Evolutionary conservation across 2,797 vertebrate genomes (phyloP).

Genomic region (Rachycentron canadum): DNA sequence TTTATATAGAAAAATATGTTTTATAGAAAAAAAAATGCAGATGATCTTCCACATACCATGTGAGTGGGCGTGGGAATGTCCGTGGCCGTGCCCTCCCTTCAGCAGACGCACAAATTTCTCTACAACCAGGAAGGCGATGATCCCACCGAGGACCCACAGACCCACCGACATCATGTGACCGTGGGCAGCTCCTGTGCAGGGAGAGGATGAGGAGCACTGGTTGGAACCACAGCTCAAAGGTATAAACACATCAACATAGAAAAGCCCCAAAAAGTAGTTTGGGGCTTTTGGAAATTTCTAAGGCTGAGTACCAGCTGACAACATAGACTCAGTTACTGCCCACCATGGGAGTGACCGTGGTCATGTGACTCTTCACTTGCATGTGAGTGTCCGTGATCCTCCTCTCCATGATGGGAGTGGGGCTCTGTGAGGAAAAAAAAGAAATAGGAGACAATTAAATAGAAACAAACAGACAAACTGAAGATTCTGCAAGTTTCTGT

Average conservation of each 20-base stretch:
- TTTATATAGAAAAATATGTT: too few species aligned
- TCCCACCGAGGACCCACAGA: constrained; percentile 92
- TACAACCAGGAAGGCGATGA: constrained; percentile 93
- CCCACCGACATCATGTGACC: constrained; percentile 92
- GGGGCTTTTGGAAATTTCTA: too few species aligned
- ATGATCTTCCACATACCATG: constrained; percentile 49
- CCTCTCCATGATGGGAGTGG: constrained; percentile 85
- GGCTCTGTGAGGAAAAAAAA: constrained; percentile 81
- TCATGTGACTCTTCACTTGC: constrained; percentile 71
- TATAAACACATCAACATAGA: neutral
- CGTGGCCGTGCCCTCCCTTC: constrained; percentile 88
- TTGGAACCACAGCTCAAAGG: neutral
- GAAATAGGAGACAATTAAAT: neutral
- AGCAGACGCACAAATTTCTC: constrained; percentile 94
- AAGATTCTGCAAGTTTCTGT: neutral
- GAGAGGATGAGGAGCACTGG: neutral
- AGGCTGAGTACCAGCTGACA: too few species aligned
- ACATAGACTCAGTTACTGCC: neutral
- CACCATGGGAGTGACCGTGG: constrained; percentile 91
- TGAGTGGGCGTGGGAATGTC: constrained; percentile 81
- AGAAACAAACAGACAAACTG: neutral
- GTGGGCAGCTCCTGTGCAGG: constrained; percentile 84
- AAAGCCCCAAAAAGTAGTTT: too few species aligned
- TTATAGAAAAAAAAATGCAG: neutral
- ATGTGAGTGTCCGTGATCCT: constrained; percentile 71